Percentiles rank a stretch among this genome's conserved stretches.
phyloP scores from a whole-genome alignment of 30 jellyfish, hydroid and myxozoan species.

The Catostylus mosaicus region DNA sequence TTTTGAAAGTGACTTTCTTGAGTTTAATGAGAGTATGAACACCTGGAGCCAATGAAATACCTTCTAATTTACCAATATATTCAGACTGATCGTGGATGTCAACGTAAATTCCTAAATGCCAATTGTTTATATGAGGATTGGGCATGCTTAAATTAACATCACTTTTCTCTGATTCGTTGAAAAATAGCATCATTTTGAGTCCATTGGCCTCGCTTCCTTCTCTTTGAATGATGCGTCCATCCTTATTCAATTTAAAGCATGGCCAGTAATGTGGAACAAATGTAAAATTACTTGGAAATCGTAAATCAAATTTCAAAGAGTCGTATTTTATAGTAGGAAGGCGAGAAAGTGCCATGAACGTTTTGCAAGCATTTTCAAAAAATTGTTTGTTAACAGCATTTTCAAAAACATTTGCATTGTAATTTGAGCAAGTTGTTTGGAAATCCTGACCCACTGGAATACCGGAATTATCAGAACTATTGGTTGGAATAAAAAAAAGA shows the following conservation, averaged over 20 bases:
- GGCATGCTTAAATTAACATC: background rate
- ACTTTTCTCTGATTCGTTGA: background rate
- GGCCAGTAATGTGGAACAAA: conserved; percentile 22
- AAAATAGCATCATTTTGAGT: background rate
- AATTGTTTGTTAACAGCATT: background rate
- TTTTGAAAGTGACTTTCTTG: background rate
- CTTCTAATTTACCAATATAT: background rate
- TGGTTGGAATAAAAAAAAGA: background rate
- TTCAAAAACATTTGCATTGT: background rate
- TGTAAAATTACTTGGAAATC: conserved; percentile 2
- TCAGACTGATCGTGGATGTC: conserved; percentile 14
- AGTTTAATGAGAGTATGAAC: background rate
- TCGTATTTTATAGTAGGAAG: background rate
- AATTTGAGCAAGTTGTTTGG: conserved; percentile 5
- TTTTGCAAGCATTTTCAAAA: conserved; percentile 9
- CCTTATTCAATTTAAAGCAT: conserved; percentile 5
- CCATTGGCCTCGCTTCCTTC: conserved; percentile 13
- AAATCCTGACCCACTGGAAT: background rate
- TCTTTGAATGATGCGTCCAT: background rate
- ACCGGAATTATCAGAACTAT: background rate
- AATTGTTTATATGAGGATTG: background rate
- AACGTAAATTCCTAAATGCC: conserved; percentile 8
- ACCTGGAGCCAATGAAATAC: conserved; percentile 5
- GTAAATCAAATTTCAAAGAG: background rate
- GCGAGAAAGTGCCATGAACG: conserved; percentile 1